Base-by-base conservation (phyloP, 1,140 invertebrate genomes). In the Diorhabda sublineata region DNA sequence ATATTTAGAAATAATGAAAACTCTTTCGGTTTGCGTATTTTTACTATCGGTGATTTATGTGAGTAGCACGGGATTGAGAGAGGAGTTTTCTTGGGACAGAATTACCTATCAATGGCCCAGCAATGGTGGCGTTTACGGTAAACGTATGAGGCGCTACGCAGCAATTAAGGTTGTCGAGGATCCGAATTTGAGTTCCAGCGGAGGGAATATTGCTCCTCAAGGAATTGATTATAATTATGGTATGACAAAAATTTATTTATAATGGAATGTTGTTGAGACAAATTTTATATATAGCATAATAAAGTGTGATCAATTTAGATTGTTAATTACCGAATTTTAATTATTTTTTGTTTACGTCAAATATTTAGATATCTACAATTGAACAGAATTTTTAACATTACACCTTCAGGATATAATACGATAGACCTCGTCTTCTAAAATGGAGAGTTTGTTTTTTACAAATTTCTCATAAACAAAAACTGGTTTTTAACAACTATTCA, bases 21-120 rank as follows among this genome's bases (percentile, higher is more conserved):
- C 47, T 42, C 52, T 65, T 43, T 8, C 7, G 26, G 9, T 41
- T 11, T 41, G 64, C 42, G 52, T 65, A 57, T 42, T 65, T 65
- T 58, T 26, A 5, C n/a, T 65, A n/a, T 56, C 58, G 8, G 42
- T 58, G 26, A 42, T 58, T 9, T 65, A 42, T 42, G 64, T 65
- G 61, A 44, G 42, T 11, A 44, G 68, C 68, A 57, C 62, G 3
- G 72, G 72, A 58, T 44, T 73, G 6, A 69, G 66, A 43, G 74
- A 78, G 68, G 79, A 80, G 62, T 80, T 80, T 68, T 74, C 75
- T 41, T 80, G 79, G 79, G 75, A 69, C 58, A 71, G 76, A 6
- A 79, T 80, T 4, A 76, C 69, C 67, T 80, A 76, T 64, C 74
- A 71, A 2, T 77, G 75, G 73, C 71, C 73, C 9, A 47, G 11